phyloP scores from a whole-genome alignment of 2,113 vertebrate species.

The Cynoglossus semilaevis region DNA sequence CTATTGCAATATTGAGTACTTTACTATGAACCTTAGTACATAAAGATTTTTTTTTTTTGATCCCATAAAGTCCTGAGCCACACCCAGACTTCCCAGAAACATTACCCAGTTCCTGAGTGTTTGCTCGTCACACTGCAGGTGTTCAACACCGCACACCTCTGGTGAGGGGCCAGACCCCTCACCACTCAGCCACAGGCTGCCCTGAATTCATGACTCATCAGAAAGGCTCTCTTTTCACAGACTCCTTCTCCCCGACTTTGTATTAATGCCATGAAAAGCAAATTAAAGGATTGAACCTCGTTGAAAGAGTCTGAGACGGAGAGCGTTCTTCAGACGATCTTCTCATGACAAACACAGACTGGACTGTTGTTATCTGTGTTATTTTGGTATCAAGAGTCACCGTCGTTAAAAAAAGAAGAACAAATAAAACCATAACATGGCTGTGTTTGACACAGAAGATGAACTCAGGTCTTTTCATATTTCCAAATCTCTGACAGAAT shows the following conservation, averaged over 20 bases:
- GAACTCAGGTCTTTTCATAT: not conserved
- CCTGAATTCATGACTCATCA: conserved; percentile 41
- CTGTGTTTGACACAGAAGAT: not conserved
- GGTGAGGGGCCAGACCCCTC: conserved; percentile 43
- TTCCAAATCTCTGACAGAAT: conserved; percentile 21
- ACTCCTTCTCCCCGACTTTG: conserved; percentile 52
- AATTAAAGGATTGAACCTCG: conserved; percentile 77
- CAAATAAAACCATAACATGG: not conserved
- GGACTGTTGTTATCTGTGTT: not conserved
- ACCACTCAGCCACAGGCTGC: not conserved
- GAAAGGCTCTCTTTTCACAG: conserved; percentile 52
- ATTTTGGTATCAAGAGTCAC: not conserved
- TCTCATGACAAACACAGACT: too few species aligned
- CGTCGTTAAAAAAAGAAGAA: too few species aligned
- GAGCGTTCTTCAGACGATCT: conserved; percentile 55
- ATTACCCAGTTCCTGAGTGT: too few species aligned
- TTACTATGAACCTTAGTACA: too few species aligned
- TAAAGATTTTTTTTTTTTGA: too few species aligned
- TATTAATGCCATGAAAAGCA: conserved; percentile 74
- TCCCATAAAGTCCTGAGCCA: too few species aligned
- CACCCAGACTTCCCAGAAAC: too few species aligned
- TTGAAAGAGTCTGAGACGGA: conserved; percentile 53
- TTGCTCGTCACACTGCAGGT: too few species aligned
- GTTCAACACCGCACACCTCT: too few species aligned
- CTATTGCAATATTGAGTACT: too few species aligned